Evolutionary conservation across 2,888 invertebrate genomes (phyloP).

Genomic region (Acanthopleura granulata): DNA sequence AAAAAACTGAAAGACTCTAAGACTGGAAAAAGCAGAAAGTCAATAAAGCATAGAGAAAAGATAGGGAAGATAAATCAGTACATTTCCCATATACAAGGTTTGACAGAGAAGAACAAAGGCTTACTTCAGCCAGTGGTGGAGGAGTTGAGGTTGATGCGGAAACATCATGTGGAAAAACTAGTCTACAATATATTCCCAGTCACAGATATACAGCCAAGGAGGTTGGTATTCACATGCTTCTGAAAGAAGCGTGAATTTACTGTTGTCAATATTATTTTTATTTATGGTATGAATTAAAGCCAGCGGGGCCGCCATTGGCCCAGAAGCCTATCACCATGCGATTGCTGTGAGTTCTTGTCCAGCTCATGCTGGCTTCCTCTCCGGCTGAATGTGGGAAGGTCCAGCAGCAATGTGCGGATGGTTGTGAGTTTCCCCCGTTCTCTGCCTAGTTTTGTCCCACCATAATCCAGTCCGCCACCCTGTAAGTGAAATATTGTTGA

Average conservation of each 20-base stretch:
- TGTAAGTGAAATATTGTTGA: too few species aligned
- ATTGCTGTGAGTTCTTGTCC: too few species aligned
- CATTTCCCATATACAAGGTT: constrained; percentile 23
- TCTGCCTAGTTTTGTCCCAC: too few species aligned
- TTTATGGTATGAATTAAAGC: too few species aligned
- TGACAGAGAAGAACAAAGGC: constrained; percentile 28
- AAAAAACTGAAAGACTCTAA: constrained; percentile 19
- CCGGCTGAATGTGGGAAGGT: too few species aligned
- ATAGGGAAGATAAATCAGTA: constrained; percentile 26
- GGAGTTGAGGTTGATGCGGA: constrained; percentile 33
- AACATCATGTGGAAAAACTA: constrained; percentile 36
- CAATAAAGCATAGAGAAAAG: constrained; percentile 32
- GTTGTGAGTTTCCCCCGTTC: too few species aligned
- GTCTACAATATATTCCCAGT: constrained; percentile 49
- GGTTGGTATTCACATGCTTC: constrained; percentile 29
- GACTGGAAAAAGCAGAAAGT: constrained; percentile 19
- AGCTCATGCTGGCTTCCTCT: too few species aligned
- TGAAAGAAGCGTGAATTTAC: not conserved
- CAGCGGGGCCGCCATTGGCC: too few species aligned
- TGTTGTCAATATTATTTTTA: not conserved
- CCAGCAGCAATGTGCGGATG: too few species aligned
- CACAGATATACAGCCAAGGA: constrained; percentile 41
- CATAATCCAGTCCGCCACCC: too few species aligned
- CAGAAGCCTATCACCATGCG: too few species aligned
- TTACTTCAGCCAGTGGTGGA: constrained; percentile 26